Conservation (phyloP, 2,888 invertebrate species). For the Drosophila monieri region DNA sequence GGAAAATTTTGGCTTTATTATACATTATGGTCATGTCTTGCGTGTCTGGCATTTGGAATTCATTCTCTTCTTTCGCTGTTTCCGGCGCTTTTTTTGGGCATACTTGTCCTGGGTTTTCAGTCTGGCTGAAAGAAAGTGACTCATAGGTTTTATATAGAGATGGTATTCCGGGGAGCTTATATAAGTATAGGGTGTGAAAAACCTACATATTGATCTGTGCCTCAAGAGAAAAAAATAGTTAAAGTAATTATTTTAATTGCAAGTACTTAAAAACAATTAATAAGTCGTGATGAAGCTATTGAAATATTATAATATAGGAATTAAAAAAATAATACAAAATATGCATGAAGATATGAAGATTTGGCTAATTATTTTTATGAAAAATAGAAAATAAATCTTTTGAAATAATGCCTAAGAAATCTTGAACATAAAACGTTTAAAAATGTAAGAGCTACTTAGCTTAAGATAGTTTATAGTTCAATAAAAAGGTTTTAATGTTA, state of each 20-base stretch:
- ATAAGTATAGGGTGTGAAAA: neutral
- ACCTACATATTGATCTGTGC: neutral
- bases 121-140: conserved; percentile 30
- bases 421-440: no score
- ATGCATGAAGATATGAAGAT: neutral
- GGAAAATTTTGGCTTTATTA: conserved; percentile 33
- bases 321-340: neutral
- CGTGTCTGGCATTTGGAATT: conserved; percentile 24
- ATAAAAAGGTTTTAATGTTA: neutral
- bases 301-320: neutral
- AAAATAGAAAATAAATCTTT: no score
- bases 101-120: neutral
- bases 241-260: neutral
- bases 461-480: neutral
- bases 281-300: neutral
- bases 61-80: conserved; percentile 24
- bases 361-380: neutral
- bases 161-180: neutral
- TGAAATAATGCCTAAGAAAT: neutral
- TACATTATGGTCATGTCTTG: conserved; percentile 21
- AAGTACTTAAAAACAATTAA: neutral
- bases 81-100: conserved; percentile 33
- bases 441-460: no score
- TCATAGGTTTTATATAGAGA: conserved; percentile 20
- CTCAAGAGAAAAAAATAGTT: neutral